Conservation (phyloP, 1,140 invertebrate genomes). For the Doryteuthis pealeii region DNA sequence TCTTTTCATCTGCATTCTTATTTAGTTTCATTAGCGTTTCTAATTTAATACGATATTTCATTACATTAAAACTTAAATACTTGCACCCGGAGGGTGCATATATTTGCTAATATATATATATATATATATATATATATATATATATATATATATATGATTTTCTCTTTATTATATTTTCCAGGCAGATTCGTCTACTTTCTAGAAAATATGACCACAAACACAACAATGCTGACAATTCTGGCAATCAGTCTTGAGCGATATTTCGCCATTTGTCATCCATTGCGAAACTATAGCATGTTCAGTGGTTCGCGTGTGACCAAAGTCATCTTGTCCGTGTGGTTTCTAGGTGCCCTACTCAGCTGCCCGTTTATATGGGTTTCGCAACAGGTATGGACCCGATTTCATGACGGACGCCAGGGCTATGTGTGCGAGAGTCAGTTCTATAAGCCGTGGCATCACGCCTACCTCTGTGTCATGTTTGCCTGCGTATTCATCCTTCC, state of each 20-base stretch:
- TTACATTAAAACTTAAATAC: no score
- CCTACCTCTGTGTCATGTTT: constrained; percentile 35
- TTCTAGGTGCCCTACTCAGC: constrained; percentile 27
- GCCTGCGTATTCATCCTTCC: constrained; percentile 32
- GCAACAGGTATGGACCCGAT: constrained; percentile 21
- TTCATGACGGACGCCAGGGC: constrained; percentile 32
- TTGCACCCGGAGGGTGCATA: no score
- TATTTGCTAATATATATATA: no score
- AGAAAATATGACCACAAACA: constrained; percentile 86
- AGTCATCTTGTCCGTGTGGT: constrained; percentile 25
- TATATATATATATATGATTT: no score
- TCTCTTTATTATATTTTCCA: constrained; percentile 25
- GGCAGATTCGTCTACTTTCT: constrained; percentile 79
- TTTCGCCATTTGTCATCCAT: constrained; percentile 89
- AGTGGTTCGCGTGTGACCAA: constrained; percentile 10
- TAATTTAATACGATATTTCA: no score
- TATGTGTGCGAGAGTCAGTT: constrained; percentile 33
- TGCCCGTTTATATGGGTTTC: constrained; percentile 40
- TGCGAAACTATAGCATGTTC: constrained; percentile 62
- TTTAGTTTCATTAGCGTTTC: no score
- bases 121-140: no score
- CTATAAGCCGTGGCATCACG: constrained; percentile 14
- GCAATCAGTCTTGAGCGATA: constrained; percentile 85
- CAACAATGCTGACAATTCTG: constrained; percentile 86
- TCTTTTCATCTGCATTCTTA: no score